Percentiles rank a stretch among this genome's conserved stretches.
Evolutionary conservation across 2,113 vertebrate genomes (phyloP).

Genomic region (Setophaga coronata): DNA sequence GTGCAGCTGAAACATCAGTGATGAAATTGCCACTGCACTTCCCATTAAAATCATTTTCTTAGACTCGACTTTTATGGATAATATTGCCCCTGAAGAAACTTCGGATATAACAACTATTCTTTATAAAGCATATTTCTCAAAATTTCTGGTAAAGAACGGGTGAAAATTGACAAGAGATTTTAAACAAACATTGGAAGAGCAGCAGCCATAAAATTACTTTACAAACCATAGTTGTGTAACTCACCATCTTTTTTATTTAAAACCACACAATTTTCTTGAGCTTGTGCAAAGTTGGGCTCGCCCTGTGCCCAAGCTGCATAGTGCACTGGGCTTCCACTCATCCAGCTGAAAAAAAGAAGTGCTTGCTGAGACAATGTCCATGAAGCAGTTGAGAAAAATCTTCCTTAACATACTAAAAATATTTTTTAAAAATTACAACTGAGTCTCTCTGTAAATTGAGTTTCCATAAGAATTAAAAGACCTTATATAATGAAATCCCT

Average conservation of each 20-base stretch:
- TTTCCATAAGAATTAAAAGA: neutral
- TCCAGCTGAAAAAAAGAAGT: slow-evolving; percentile 72
- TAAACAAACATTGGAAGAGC: neutral
- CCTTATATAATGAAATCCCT: neutral
- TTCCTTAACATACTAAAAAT: neutral
- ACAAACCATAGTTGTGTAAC: neutral
- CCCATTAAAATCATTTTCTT: neutral
- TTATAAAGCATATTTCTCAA: neutral
- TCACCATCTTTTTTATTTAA: slow-evolving; percentile 79
- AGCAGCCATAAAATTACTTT: neutral
- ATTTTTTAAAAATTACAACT: neutral
- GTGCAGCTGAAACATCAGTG: neutral
- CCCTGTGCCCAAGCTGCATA: slow-evolving; percentile 80
- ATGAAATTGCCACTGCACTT: neutral
- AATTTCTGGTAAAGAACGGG: neutral
- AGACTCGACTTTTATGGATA: neutral
- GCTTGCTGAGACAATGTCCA: neutral
- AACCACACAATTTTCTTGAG: slow-evolving; percentile 84
- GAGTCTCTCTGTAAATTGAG: neutral
- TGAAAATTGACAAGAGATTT: neutral
- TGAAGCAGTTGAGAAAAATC: neutral
- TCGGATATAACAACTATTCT: neutral
- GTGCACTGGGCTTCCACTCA: slow-evolving; percentile 77
- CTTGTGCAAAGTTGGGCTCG: slow-evolving; percentile 82
- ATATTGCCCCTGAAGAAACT: neutral